These are phyloP conservation scores for Andrena bicolor DNA, from an alignment of 2,888 invertebrate species.

Conservation along the genomic window DNA sequence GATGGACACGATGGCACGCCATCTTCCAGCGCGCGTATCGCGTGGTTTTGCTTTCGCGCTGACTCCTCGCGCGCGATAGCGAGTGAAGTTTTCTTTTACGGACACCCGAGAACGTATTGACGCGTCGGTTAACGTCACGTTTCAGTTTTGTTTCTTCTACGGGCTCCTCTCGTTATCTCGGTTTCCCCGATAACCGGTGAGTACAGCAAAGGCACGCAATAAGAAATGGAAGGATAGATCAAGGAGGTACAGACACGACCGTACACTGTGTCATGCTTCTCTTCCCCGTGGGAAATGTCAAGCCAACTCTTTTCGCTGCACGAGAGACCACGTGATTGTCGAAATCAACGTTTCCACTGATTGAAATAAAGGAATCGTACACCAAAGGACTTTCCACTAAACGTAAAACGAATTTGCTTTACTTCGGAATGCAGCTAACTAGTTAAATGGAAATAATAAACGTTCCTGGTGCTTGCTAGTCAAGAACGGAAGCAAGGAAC, in stretches of 20 bases:
- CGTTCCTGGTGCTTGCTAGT: neutral
- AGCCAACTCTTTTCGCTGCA: constrained; percentile 16
- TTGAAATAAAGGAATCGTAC: neutral
- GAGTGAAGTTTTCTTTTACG: neutral
- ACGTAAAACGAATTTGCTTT: neutral
- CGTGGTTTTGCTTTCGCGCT: constrained; percentile 23
- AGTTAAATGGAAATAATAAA: neutral
- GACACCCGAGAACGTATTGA: constrained; percentile 5
- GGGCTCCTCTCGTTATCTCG: constrained; percentile 30
- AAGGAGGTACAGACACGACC: constrained; percentile 48
- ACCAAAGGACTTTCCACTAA: neutral
- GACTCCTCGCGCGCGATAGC: constrained; percentile 9
- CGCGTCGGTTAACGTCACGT: neutral
- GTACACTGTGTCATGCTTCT: constrained; percentile 10
- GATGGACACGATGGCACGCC: constrained; percentile 5
- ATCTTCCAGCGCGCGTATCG: constrained; percentile 5
- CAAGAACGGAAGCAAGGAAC: constrained; percentile 1
- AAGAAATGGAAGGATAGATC: constrained; percentile 68
- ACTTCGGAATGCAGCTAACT: neutral
- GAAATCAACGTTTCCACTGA: neutral
- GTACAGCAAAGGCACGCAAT: constrained; percentile 71
- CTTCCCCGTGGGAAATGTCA: constrained; percentile 27
- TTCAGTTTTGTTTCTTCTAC: constrained; percentile 3
- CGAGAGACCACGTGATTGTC: constrained; percentile 29
- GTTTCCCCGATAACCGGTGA: constrained; percentile 52